Evolutionary conservation across 2,113 vertebrate genomes (phyloP).

Genomic region (Galeopterus variegatus): DNA sequence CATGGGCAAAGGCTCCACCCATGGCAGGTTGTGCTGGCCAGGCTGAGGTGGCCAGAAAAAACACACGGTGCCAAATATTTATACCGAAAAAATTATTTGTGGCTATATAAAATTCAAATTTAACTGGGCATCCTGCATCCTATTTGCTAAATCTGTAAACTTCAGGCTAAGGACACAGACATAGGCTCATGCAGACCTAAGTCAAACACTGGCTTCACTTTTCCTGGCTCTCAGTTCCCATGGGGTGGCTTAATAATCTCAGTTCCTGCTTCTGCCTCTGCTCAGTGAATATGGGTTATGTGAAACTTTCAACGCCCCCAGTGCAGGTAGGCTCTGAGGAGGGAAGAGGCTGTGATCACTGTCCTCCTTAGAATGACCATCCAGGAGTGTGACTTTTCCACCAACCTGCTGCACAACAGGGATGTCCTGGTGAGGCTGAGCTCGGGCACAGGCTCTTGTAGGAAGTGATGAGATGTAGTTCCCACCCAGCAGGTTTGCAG

Average conservation of each 20-base stretch:
- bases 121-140: no score
- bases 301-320: not conserved
- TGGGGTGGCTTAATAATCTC: no score
- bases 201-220: no score
- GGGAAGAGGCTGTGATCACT: not conserved
- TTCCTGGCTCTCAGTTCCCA: accelerated
- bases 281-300: not conserved
- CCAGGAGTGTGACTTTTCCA: not conserved
- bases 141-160: not conserved
- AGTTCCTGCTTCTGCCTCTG: not conserved
- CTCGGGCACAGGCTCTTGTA: not conserved
- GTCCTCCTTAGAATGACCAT: not conserved
- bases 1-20: not conserved
- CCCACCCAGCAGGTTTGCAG: accelerated
- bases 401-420: accelerated
- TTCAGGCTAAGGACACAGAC: no score
- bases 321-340: not conserved
- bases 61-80: no score
- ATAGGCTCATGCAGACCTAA: not conserved
- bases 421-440: not conserved
- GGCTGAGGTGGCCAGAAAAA: accelerated
- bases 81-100: not conserved
- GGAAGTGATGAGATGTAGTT: not conserved
- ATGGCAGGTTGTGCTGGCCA: accelerated
- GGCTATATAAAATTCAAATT: not conserved